Evolutionary conservation across 2,888 invertebrate genomes (phyloP).

Genomic region (Eurois occulta): DNA sequence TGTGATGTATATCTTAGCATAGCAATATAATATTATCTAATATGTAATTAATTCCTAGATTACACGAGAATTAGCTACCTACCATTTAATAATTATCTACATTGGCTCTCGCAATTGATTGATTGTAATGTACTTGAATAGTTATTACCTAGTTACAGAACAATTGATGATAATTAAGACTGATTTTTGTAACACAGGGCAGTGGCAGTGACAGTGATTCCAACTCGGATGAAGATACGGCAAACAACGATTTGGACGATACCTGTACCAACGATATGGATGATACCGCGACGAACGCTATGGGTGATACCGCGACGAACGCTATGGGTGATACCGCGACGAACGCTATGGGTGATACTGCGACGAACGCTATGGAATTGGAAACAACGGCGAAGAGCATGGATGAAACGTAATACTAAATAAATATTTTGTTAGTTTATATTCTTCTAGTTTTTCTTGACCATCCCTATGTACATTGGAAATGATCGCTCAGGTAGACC

Average conservation of each 20-base stretch:
- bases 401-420: slow-evolving; percentile 31
- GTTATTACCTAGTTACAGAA: background rate
- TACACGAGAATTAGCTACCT: slow-evolving; percentile 7
- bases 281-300: slow-evolving; percentile 29
- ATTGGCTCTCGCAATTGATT: slow-evolving; percentile 18
- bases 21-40: slow-evolving; percentile 21
- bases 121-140: slow-evolving; percentile 5
- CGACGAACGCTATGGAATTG: slow-evolving; percentile 13
- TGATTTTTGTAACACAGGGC: slow-evolving; percentile 59
- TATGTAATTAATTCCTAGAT: slow-evolving; percentile 26
- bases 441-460: slow-evolving; percentile 19
- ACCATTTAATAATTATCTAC: background rate
- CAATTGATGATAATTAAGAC: background rate
- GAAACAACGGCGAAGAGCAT: slow-evolving; percentile 47
- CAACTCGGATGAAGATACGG: slow-evolving; percentile 75
- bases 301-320: slow-evolving; percentile 35
- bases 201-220: slow-evolving; percentile 77
- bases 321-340: slow-evolving; percentile 64
- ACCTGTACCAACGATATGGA: slow-evolving; percentile 14
- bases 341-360: slow-evolving; percentile 39
- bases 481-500: too few relatives aligned
- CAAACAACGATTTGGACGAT: slow-evolving; percentile 63
- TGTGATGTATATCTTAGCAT: slow-evolving; percentile 5
- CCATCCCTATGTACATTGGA: background rate
- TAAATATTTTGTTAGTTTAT: slow-evolving; percentile 26